Conservation (phyloP, 2,113 vertebrate species). For the Tupaia chinensis region DNA sequence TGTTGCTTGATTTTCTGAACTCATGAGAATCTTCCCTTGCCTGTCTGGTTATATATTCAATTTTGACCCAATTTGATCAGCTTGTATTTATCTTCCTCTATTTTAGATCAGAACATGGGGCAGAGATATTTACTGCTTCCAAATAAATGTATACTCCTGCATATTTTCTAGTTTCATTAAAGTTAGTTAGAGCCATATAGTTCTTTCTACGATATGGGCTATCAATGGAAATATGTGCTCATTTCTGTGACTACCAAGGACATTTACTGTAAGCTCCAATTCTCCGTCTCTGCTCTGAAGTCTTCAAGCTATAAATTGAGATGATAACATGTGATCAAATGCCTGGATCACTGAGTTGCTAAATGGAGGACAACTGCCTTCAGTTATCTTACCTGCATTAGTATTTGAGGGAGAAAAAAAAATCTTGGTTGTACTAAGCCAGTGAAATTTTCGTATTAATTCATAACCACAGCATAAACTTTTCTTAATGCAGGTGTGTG, state of each 20-base stretch:
- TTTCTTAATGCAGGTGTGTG: not conserved
- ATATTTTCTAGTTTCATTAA: not conserved
- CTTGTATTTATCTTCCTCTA: not conserved
- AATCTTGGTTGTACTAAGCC: not conserved
- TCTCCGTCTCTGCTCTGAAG: not conserved
- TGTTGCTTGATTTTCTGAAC: slow-evolving; percentile 6
- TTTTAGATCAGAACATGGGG: not conserved
- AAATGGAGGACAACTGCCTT: not conserved
- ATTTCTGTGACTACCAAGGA: not conserved
- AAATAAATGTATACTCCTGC: not conserved
- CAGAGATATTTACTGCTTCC: not conserved
- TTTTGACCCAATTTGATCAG: not conserved
- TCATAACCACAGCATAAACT: not conserved
- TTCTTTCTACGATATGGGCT: not conserved
- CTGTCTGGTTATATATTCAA: not conserved
- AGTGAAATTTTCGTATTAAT: not conserved
- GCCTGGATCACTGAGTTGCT: not conserved
- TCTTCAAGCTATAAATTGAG: not conserved
- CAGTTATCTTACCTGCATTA: not conserved
- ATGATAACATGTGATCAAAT: not conserved
- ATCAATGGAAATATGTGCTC: not conserved
- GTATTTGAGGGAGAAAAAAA: not conserved
- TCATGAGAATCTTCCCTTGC: not conserved
- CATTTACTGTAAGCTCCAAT: not conserved
- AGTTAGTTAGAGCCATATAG: not conserved